Base-by-base conservation (phyloP, 2,797 vertebrate genomes). In the Phalloptychus januarius region DNA sequence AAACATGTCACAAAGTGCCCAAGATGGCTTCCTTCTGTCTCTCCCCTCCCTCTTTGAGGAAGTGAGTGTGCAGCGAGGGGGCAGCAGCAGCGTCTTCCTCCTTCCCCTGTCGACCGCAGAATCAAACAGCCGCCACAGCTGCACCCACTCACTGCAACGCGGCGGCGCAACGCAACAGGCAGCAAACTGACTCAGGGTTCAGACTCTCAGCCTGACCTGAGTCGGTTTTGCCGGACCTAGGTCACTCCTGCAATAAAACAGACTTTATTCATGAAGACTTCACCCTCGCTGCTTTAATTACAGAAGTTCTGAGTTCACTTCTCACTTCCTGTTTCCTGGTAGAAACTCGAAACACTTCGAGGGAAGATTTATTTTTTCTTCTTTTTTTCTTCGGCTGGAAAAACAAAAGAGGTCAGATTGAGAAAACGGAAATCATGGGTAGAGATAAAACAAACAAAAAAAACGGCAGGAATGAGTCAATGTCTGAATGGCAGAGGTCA, bases 11-110 rank as follows among this genome's bases (percentile, higher is more conserved):
- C 42, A 0, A 50, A 71, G 48, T 36, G 84, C 81, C 79, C 83
- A 91, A 91, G 81, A 92, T 87, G 92, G 90, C 93, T 85, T 86
- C 91, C 83, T 80, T 77, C 74, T 79, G 20, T 81, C 52, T 76
- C 77, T 75, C 76, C 18, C 71, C 54, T 78, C 31, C 52, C 69
- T 61, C 77, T 72, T 1, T 50, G 75, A 92, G 92, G 93, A 92
- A 93, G 91, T 92, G 84, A 85, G 83, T 79, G 61, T 79, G 88
- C 72, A 71, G 31, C 69, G 56, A 45, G 65, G 70, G 58, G 54
- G 71, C 65, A 69, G 65, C 65, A 77, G 76, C 72, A 77, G 58
- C 65, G 31, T 75, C 84, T 11, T 38, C 80, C 77, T 31, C 74
- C 71, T 23, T 56, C 80, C 72, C 72, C 72, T n/a, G 25, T 8